These are phyloP conservation scores for Xylocopa sonorina DNA, from an alignment of 1,140 invertebrate genomes.

Conservation along the genomic window DNA sequence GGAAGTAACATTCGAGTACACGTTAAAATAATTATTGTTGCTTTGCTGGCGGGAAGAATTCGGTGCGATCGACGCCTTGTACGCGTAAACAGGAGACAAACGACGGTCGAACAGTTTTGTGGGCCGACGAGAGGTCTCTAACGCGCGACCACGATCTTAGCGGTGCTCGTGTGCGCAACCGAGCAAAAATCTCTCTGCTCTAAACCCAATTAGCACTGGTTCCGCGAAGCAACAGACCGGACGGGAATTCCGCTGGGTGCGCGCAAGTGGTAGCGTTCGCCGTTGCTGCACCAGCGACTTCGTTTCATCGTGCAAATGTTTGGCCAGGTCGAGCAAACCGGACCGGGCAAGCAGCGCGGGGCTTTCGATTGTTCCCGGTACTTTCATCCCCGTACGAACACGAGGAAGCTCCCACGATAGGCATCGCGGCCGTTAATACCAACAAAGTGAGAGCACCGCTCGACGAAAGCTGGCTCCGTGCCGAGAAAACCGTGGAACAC, in stretches of 20 bases:
- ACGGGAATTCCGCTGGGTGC: neutral
- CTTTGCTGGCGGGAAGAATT: neutral
- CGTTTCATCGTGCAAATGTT: conserved; percentile 13
- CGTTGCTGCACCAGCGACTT: neutral
- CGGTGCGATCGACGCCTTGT: neutral
- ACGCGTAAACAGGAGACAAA: neutral
- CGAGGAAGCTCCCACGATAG: neutral
- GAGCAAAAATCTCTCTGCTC: neutral
- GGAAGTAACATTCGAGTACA: conserved; percentile 32
- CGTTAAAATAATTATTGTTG: conserved; percentile 13
- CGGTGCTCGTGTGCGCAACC: neutral
- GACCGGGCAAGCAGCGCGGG: neutral
- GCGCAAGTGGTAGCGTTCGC: neutral
- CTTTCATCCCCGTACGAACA: neutral
- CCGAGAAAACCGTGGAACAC: conserved; percentile 18
- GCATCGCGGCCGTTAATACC: neutral
- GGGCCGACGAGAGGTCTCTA: too few relatives aligned
- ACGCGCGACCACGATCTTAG: too few relatives aligned
- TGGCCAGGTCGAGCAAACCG: neutral
- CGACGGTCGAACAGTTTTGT: too few relatives aligned
- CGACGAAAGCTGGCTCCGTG: conserved; percentile 17
- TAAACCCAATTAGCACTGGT: neutral
- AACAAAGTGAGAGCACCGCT: conserved; percentile 16
- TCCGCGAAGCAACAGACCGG: conserved; percentile 1
- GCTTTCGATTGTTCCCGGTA: conserved; percentile 5